These are phyloP conservation scores for Trilocha varians DNA, from an alignment of 2,888 invertebrate genomes.

Conservation along the genomic window DNA sequence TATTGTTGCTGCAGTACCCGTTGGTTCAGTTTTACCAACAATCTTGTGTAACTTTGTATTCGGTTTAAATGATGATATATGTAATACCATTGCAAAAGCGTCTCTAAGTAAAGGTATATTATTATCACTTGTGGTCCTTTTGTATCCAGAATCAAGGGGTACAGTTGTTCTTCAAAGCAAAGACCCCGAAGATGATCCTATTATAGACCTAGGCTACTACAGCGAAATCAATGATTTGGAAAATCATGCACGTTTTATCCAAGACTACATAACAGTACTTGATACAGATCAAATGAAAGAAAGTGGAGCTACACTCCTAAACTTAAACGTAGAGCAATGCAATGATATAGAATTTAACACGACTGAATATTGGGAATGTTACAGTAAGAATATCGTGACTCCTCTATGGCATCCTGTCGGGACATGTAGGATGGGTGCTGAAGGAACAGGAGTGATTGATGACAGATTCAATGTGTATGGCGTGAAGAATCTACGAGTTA, in stretches of 20 bases:
- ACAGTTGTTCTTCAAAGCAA: slow-evolving; percentile 43
- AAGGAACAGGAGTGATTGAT: slow-evolving; percentile 65
- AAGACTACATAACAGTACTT: slow-evolving; percentile 11
- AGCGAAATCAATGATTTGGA: slow-evolving; percentile 10
- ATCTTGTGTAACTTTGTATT: slow-evolving; percentile 22
- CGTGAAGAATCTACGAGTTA: too few species aligned
- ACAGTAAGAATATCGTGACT: slow-evolving; percentile 8
- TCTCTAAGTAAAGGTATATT: slow-evolving; percentile 4
- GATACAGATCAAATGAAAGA: slow-evolving; percentile 10
- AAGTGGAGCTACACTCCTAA: slow-evolving; percentile 5
- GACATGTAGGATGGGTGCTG: slow-evolving; percentile 18
- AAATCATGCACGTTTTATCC: slow-evolving; percentile 1
- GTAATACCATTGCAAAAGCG: slow-evolving; percentile 6
- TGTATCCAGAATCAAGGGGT: slow-evolving; percentile 15
- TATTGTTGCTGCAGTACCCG: slow-evolving; percentile 21
- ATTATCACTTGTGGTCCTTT: slow-evolving; percentile 2
- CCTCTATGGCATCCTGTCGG: slow-evolving; percentile 15
- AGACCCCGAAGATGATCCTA: slow-evolving; percentile 62
- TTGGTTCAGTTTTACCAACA: slow-evolving; percentile 18
- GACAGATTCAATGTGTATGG: slow-evolving; percentile 29
- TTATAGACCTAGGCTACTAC: slow-evolving; percentile 26
- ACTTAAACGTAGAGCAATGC: slow-evolving; percentile 7
- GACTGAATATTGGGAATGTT: slow-evolving; percentile 13
- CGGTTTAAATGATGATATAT: slow-evolving; percentile 8
- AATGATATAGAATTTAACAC: slow-evolving; percentile 4